Percentiles rank a stretch among this genome's conserved stretches.
Evolutionary conservation across 2,113 vertebrate genomes (phyloP).

Genomic region (Epinephelus cyanopodus): DNA sequence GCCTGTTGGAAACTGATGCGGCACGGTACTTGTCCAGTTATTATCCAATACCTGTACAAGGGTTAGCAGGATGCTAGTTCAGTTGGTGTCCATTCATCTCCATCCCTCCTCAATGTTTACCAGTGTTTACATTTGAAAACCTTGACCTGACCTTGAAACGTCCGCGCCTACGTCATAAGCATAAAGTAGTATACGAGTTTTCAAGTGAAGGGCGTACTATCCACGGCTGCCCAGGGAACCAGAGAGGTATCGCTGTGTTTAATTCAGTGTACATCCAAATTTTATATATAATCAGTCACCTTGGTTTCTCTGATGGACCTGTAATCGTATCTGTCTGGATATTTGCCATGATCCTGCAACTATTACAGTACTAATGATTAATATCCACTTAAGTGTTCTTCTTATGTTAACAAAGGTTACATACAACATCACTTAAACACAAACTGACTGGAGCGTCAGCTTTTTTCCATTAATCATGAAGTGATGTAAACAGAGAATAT

Average conservation of each 20-base stretch:
- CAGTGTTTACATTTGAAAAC: too few species aligned
- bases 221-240: too few species aligned
- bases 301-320: not conserved
- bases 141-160: too few species aligned
- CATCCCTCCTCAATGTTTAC: too few species aligned
- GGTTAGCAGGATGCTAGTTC: too few species aligned
- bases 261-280: too few species aligned
- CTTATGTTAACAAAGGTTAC: slow-evolving; percentile 9
- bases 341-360: not conserved
- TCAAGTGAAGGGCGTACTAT: not conserved
- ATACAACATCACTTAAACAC: slow-evolving; percentile 24
- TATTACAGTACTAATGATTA: slow-evolving; percentile 20
- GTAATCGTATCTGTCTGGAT: not conserved
- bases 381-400: slow-evolving; percentile 22
- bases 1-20: too few species aligned
- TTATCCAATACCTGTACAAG: too few species aligned
- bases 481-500: slow-evolving; percentile 51
- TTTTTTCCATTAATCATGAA: slow-evolving; percentile 35
- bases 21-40: too few species aligned
- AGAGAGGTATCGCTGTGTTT: too few species aligned
- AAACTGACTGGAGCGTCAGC: slow-evolving; percentile 23
- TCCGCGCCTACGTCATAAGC: too few species aligned
- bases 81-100: too few species aligned
- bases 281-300: not conserved
- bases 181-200: not conserved